Base-by-base conservation (phyloP, 2,113 vertebrate species). In the Bothrops jararaca region DNA sequence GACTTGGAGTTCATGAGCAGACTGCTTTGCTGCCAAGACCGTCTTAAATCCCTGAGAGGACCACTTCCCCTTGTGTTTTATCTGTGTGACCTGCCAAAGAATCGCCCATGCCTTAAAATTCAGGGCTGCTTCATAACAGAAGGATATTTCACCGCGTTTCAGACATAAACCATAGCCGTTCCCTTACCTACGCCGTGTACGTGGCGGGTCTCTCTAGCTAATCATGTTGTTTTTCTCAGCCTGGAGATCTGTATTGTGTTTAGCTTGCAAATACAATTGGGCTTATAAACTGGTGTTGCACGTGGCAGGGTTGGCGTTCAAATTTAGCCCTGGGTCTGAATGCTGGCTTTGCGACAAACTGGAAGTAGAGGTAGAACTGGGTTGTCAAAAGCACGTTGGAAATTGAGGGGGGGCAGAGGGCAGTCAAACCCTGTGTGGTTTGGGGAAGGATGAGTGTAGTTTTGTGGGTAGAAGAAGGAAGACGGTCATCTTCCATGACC, bases 401-500 rank as follows among this genome's bases (percentile, higher is more conserved):
- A 8, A 80, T 10, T 11, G 0, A 10, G 0, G 26, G 11, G 57
- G 48, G 24, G 0, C 9, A 1, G 53, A 90, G 8, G 15, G 34
- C 23, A 26, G 12, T 39, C 26, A 23, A 9, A 12, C 29, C 54
- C n/a, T 6, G 29, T 6, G 0, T 69, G 90, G 48, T 92, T 23
- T 93, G 69, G 85, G 10, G 90, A 85, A 86, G 93, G 3, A 93
- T 11, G 92, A 57, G 89, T 56, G 26, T 56, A 10, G 85, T 87
- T 95, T 56, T 85, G 52, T 0, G 0, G 90, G 95, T 92, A 88
- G 86, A 91, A 94, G 54, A 90, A 91, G 93, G 39, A 20, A 86
- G 64, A 91, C 92, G 90, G 91, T 90, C 92, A 4, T 92, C 88
- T 45, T 34, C 86, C 42, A 57, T 86, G 89, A 94, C 11, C 88